Evolutionary conservation across 2,113 vertebrate species (phyloP), one percentile per base, ranked within the genome.

Genomic region (Percina caprodes): DNA sequence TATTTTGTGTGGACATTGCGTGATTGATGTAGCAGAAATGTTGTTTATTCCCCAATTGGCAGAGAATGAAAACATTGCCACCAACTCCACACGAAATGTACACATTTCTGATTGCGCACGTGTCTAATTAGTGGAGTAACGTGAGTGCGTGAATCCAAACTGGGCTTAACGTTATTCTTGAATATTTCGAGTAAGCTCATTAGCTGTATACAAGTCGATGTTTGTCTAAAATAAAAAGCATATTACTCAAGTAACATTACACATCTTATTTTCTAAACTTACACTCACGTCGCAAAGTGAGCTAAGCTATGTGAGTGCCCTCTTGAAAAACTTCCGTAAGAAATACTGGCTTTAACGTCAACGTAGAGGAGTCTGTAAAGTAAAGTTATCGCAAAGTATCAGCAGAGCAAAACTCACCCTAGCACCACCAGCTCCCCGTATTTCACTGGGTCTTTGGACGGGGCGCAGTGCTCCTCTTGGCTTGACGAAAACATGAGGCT

Each of bases 371-470:
- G 14, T 1, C 7, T 0, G 19, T n/a, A 16, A 14, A 39, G 26
- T 52, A 7, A 48, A 42, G 54, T 3, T 3, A 46, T 3, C 45
- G 8, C 2, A 19, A 4, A 49, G 74, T 3, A 24, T 5, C 1
- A 13, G 9, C 10, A n/a, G 6, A 15, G 39, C 1, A 60, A 2
- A 23, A 95, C 97, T 98, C 89, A 99, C 97, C 97, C 97, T 86
- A 98, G 91, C 7, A 99, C 97, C 88, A 99, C 96, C 89, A 98
- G 95, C 92, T 99, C 97, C 75, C 97, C 97, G 93, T 98, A 99
- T 90, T 98, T 97, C 75, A 97, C 95, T 19, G 96, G 96, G 92
- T 99, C 97, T 95, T 98, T 98, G 82, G 94, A 95, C 67, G 96
- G 97, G 93, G 96, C 95, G 93, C 96, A 96, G 94, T 95, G 95